Evolutionary conservation across 1,140 invertebrate genomes (phyloP).

Genomic region (Drosophila sucinea): DNA sequence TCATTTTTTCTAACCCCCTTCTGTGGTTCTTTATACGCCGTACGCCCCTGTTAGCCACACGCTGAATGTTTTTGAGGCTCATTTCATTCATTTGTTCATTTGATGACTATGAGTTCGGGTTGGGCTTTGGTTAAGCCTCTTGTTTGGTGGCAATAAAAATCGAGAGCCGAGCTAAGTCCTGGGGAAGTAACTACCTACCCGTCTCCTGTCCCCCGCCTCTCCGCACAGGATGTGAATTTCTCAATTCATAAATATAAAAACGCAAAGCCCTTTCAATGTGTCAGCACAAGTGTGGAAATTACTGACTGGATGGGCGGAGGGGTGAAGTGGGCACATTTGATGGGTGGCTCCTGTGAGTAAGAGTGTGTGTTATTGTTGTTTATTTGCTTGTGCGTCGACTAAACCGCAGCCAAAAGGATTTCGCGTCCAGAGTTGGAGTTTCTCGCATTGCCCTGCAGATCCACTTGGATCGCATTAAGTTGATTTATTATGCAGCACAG

Average conservation of each 20-base stretch:
- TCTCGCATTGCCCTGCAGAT: constrained; percentile 67
- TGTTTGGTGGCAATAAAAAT: constrained; percentile 82
- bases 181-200: constrained; percentile 13
- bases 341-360: constrained; percentile 25
- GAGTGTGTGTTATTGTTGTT: constrained; percentile 64
- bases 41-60: constrained; percentile 15
- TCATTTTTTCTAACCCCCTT: not conserved
- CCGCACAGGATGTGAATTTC: constrained; percentile 70
- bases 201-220: not conserved
- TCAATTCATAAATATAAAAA: constrained; percentile 77
- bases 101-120: constrained; percentile 59
- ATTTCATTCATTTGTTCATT: constrained; percentile 82
- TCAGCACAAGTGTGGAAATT: constrained; percentile 83
- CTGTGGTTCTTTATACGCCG: not conserved
- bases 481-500: constrained; percentile 81
- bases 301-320: constrained; percentile 32
- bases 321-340: constrained; percentile 25
- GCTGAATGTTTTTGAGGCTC: constrained; percentile 65
- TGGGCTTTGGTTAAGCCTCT: constrained; percentile 73
- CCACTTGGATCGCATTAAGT: constrained; percentile 80
- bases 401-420: constrained; percentile 74
- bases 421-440: constrained; percentile 33
- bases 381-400: constrained; percentile 52
- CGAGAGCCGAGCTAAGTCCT: constrained; percentile 62
- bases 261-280: constrained; percentile 79